Evolutionary conservation across 2,888 invertebrate species (phyloP).

Genomic region (Macrosoma leucophasiata): DNA sequence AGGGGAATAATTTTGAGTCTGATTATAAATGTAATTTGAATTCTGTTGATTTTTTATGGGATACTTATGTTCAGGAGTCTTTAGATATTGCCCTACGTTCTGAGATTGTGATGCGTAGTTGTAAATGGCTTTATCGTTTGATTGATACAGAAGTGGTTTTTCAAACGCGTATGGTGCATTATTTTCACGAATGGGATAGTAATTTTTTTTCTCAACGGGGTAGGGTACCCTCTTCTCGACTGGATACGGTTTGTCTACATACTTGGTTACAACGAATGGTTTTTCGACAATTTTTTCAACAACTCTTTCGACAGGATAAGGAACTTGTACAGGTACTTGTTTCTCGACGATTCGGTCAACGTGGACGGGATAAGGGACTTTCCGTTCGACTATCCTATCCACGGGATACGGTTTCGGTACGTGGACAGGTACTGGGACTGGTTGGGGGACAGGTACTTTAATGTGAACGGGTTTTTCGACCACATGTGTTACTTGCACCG

Average conservation of each 20-base stretch:
- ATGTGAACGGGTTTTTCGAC: slow-evolving; percentile 61
- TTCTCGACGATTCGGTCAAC: slow-evolving; percentile 68
- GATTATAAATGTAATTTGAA: slow-evolving; percentile 21
- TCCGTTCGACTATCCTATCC: slow-evolving; percentile 70
- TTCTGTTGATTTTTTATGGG: slow-evolving; percentile 23
- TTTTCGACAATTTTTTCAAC: slow-evolving; percentile 76
- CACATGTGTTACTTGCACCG: slow-evolving; percentile 64
- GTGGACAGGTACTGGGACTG: slow-evolving; percentile 51
- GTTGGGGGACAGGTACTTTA: slow-evolving; percentile 56
- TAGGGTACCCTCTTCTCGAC: slow-evolving; percentile 65
- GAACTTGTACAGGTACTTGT: slow-evolving; percentile 54
- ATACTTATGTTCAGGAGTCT: slow-evolving; percentile 30
- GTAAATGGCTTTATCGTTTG: slow-evolving; percentile 17
- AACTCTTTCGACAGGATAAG: slow-evolving; percentile 65
- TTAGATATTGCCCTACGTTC: slow-evolving; percentile 31
- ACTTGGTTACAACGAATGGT: slow-evolving; percentile 65
- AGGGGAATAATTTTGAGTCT: slow-evolving; percentile 20
- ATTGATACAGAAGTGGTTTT: no score
- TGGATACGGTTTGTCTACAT: slow-evolving; percentile 62
- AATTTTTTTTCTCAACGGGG: slow-evolving; percentile 66
- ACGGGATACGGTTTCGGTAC: slow-evolving; percentile 65
- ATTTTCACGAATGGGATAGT: slow-evolving; percentile 64
- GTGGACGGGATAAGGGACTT: slow-evolving; percentile 59
- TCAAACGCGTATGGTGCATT: slow-evolving; percentile 38
- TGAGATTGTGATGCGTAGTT: slow-evolving; percentile 26